Evolutionary conservation across 1,140 invertebrate species (phyloP).

Genomic region (Coptotermes formosanus): DNA sequence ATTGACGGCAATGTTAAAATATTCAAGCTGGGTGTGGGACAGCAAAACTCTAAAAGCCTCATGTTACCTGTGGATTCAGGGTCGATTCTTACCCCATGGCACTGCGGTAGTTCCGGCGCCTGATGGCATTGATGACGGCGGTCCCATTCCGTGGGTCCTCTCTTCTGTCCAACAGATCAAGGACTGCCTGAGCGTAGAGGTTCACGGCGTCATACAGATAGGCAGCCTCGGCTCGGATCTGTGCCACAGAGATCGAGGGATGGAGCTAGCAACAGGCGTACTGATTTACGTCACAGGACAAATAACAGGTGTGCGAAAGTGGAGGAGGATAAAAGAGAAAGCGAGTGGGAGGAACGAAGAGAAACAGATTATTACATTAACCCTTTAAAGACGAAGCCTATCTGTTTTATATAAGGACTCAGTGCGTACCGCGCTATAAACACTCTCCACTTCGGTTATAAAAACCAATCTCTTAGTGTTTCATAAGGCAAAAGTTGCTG

Average conservation of each 20-base stretch:
- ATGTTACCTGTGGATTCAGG: too few species aligned
- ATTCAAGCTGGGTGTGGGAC: too few species aligned
- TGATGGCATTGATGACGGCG: slow-evolving; percentile 67
- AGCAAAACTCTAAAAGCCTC: too few species aligned
- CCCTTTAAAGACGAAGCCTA: too few species aligned
- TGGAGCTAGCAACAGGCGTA: too few species aligned
- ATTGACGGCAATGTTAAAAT: too few species aligned
- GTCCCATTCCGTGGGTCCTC: slow-evolving; percentile 69
- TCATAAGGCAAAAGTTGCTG: too few species aligned
- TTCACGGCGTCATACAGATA: slow-evolving; percentile 90
- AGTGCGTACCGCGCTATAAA: too few species aligned
- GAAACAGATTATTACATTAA: background rate
- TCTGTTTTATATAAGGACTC: too few species aligned
- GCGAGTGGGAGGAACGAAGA: background rate
- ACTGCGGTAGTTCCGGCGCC: slow-evolving; percentile 73
- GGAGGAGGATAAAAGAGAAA: background rate
- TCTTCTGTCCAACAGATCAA: slow-evolving; percentile 62
- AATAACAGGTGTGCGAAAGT: background rate
- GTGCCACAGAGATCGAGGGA: slow-evolving; percentile 38
- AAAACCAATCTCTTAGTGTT: too few species aligned
- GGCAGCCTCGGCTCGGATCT: slow-evolving; percentile 84
- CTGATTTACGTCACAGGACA: background rate
- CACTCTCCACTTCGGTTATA: too few species aligned
- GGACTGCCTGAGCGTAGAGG: slow-evolving; percentile 75
- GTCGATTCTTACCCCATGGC: slow-evolving; percentile 72